Percentiles rank a stretch among this genome's conserved stretches.
Conservation (phyloP, 2,113 vertebrate genomes). For the Nibea coibor region DNA sequence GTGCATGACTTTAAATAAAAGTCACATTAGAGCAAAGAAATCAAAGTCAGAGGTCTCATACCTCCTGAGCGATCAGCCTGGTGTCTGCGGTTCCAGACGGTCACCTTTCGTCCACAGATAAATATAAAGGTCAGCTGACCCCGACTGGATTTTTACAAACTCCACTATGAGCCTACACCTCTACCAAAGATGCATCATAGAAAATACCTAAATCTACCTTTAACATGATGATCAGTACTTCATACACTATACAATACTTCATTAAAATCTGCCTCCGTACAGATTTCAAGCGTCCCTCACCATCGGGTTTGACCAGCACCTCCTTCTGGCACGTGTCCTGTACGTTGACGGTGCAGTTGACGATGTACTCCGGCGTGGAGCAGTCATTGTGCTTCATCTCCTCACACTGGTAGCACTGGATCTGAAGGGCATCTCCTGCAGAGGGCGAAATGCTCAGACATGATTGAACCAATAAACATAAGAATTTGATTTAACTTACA, state of each 20-base stretch:
- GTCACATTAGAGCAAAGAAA: neutral
- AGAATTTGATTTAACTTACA: neutral
- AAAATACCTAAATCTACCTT: neutral
- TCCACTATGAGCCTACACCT: neutral
- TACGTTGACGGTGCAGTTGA: constrained; percentile 98
- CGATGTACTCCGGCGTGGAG: constrained; percentile 94
- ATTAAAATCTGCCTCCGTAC: neutral
- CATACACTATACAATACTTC: neutral
- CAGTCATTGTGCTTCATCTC: constrained; percentile 96
- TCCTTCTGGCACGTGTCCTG: constrained; percentile 99
- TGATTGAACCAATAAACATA: neutral
- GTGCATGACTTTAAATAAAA: constrained; percentile 17
- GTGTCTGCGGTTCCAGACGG: constrained; percentile 21
- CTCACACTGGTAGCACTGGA: constrained; percentile 99
- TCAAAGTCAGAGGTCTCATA: neutral
- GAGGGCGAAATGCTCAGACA: neutral
- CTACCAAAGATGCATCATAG: neutral
- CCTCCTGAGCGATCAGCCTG: neutral
- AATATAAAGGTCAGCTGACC: neutral
- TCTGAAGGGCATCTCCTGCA: constrained; percentile 90
- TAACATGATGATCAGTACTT: no score
- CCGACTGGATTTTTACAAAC: neutral
- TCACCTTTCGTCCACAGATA: constrained; percentile 35
- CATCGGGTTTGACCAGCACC: constrained; percentile 94
- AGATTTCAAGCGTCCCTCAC: constrained; percentile 75